Percentiles rank a stretch among this genome's conserved stretches.
These are phyloP conservation scores for Beroe ovata DNA, from an alignment of 37 sponge, comb jelly and placozoan genomes.

Conservation along the genomic window DNA sequence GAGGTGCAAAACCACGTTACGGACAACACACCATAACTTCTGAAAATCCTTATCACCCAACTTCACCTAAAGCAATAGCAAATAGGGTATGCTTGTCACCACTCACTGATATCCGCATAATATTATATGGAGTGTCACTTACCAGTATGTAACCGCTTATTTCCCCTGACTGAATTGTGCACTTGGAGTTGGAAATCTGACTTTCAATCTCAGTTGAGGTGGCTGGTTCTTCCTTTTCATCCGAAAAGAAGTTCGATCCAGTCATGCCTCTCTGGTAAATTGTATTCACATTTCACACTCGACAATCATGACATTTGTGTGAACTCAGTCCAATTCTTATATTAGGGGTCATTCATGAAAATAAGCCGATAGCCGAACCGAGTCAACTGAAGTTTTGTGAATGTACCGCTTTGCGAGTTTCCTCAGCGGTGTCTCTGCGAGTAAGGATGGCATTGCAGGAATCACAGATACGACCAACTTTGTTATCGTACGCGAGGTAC, in stretches of 20 bases:
- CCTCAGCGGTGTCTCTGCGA: neutral
- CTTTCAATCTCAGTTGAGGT: neutral
- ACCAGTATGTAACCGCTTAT: neutral
- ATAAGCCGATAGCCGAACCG: no score
- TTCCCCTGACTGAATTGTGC: constrained; percentile 17
- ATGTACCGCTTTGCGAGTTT: constrained; percentile 17
- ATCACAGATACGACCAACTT: constrained; percentile 34
- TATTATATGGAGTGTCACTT: neutral
- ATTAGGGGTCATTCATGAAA: no score
- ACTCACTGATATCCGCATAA: no score
- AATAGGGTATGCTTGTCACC: neutral
- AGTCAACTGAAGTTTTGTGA: no score
- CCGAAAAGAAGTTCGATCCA: neutral
- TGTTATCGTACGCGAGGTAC: constrained; percentile 47
- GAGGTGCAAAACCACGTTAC: neutral
- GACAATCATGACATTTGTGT: no score
- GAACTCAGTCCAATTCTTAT: no score
- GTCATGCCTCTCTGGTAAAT: constrained; percentile 25
- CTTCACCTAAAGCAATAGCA: constrained; percentile 13
- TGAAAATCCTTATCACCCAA: constrained; percentile 1
- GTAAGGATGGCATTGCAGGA: constrained; percentile 50
- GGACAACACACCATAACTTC: constrained; percentile 30
- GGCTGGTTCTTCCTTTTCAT: neutral
- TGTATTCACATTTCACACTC: no score
- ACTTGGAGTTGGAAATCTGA: neutral